A percentile compares a stretch with the other conserved stretches of the same genome.
Conservation (phyloP, 30 jellyfish, hydroid and myxozoan genomes). For the Catostylus mosaicus region DNA sequence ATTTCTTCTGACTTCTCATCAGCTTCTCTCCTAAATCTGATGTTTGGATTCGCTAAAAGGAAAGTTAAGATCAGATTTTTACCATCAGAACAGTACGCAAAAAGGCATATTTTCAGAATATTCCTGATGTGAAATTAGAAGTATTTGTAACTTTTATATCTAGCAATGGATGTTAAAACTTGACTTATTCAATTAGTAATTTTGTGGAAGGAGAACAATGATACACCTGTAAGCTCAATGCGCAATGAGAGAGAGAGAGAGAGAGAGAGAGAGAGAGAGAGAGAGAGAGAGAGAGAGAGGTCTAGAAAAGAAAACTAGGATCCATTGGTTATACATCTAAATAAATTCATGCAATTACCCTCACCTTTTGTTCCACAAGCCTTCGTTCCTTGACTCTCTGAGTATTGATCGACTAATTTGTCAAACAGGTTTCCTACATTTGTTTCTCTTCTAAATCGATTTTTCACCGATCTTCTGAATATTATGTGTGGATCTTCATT, state of each 20-base stretch:
- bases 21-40: conserved; percentile 63
- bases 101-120: too few species aligned
- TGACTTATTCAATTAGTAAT: too few species aligned
- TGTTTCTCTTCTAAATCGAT: conserved; percentile 31
- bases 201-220: too few species aligned
- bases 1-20: conserved; percentile 63
- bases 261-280: conserved; percentile 3
- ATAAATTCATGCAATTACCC: conserved; percentile 9
- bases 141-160: too few species aligned
- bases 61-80: too few species aligned
- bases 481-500: conserved; percentile 75
- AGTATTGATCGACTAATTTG: conserved; percentile 8
- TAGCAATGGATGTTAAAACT: too few species aligned
- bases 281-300: conserved; percentile 1
- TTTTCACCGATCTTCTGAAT: conserved; percentile 72
- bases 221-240: too few species aligned
- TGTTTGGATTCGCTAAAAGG: conserved; percentile 69
- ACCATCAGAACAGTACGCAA: too few species aligned
- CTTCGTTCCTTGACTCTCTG: conserved; percentile 3
- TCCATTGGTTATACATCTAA: too few species aligned
- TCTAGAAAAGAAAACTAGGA: background rate
- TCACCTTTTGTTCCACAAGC: conserved; percentile 92
- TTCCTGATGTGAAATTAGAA: too few species aligned
- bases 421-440: conserved; percentile 18
- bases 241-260: conserved; percentile 3